phyloP scores from a whole-genome alignment of 1,140 invertebrate genomes.

The Dinoponera quadriceps region DNA sequence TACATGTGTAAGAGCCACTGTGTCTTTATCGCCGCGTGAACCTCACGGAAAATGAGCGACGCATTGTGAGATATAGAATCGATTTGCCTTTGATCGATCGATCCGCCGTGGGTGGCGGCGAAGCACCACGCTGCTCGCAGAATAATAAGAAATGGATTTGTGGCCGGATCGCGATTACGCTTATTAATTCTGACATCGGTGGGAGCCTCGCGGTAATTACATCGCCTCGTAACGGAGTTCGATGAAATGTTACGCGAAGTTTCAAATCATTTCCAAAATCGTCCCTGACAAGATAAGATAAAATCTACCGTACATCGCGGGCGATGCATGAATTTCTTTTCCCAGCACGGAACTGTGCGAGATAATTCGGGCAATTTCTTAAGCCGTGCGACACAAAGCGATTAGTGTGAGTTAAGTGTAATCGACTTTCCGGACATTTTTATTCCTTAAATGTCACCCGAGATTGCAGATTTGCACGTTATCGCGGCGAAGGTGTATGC shows the following conservation, averaged over 20 bases:
- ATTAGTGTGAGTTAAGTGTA: conserved; percentile 2
- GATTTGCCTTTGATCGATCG: conserved; percentile 62
- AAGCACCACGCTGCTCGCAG: conserved; percentile 43
- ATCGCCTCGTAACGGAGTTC: conserved; percentile 10
- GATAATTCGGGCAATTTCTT: not conserved
- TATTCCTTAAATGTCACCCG: conserved; percentile 45
- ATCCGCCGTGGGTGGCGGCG: conserved; percentile 51
- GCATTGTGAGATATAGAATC: conserved; percentile 63
- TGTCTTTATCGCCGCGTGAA: conserved; percentile 67
- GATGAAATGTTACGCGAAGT: not conserved
- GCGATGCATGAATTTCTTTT: not conserved
- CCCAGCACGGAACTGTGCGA: not conserved
- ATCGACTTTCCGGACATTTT: conserved; percentile 25
- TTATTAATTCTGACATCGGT: conserved; percentile 52
- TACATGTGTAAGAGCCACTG: conserved; percentile 43
- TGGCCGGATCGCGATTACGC: conserved; percentile 28
- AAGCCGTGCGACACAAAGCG: not conserved
- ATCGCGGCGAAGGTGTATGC: conserved; percentile 21
- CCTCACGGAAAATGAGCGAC: conserved; percentile 53
- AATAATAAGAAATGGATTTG: conserved; percentile 53
- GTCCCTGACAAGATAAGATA: not conserved
- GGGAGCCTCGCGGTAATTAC: conserved; percentile 15
- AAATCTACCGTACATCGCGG: not conserved
- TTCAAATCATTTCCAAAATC: not conserved
- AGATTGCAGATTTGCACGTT: conserved; percentile 46